Base-by-base conservation (phyloP, 1,140 invertebrate genomes). In the Hydropsyche tenuis region DNA sequence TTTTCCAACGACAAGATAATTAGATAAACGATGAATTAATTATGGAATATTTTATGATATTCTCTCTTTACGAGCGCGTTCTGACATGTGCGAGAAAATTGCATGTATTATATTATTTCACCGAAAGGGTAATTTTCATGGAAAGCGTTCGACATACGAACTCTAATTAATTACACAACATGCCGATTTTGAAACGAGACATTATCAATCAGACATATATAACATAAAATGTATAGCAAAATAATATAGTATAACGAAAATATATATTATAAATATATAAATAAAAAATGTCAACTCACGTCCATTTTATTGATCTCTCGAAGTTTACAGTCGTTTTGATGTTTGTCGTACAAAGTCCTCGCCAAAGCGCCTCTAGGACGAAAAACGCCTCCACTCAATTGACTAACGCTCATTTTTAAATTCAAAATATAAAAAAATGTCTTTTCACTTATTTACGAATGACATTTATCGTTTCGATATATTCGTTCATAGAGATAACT, bases 261-360 rank as follows among this genome's bases (percentile, higher is more conserved):
- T 43, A 6, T 43, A 6, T 48, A 14, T 14, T 48, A 60, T 60
- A 60, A 60, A 64, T 23, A n/a, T n/a, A n/a, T n/a, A 72, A 51
- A 69, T 69, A 37, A 4, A 37, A 37, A 4, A 37, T 37, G 30
- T 37, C 48, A n/a, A 80, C 88, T 88, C 82, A 91, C 91, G 86
- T 89, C 85, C 64, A 83, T 85, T 79, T 90, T 90, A 80, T 92
- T 89, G 78, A 90, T 86, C 22, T 84, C 81, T 73, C 87, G 84
- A 0, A 92, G 85, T 73, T 86, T 83, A 78, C 89, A 86, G 80
- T 92, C 91, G 75, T 89, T 88, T 65, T 85, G 80, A 75, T 91
- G 89, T 80, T 91, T 90, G 76, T 91, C 87, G 83, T 91, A 91
- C 4, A 92, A 81, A 37, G 90, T 84, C 76, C 90, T 82, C 25